Conservation (phyloP, 2,797 vertebrate genomes). For the Sebastes itinus region DNA sequence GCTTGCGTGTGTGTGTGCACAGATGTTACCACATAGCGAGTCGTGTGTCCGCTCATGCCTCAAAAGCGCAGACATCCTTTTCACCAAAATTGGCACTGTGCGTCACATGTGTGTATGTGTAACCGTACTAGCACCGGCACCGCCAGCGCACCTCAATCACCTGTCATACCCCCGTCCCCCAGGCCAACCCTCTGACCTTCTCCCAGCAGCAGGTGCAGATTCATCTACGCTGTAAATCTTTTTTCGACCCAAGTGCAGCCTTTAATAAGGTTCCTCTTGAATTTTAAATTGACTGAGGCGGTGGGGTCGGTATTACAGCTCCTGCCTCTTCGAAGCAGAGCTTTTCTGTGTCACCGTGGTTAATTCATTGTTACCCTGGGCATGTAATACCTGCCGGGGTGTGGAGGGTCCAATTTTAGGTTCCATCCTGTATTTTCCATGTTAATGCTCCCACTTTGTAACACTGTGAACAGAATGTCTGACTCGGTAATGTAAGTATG, state of each 20-base stretch:
- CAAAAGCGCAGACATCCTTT: not conserved
- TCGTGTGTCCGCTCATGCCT: not conserved
- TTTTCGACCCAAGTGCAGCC: slow-evolving; percentile 4
- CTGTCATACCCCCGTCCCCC: slow-evolving; percentile 15
- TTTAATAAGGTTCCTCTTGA: slow-evolving; percentile 62
- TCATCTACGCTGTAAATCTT: slow-evolving; percentile 35
- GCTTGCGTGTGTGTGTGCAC: not conserved
- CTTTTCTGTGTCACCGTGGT: slow-evolving; percentile 28
- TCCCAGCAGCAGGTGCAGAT: slow-evolving; percentile 23
- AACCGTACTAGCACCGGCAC: not conserved
- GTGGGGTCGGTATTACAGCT: slow-evolving; percentile 10
- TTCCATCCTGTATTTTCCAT: slow-evolving; percentile 26
- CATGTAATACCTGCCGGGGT: slow-evolving; percentile 29
- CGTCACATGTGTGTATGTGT: not conserved
- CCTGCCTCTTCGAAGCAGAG: slow-evolving; percentile 20
- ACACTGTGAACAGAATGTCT: not conserved
- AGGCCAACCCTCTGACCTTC: slow-evolving; percentile 33
- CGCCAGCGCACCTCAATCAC: not conserved
- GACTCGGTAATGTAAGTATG: not conserved
- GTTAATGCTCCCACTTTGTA: slow-evolving; percentile 1
- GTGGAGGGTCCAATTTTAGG: slow-evolving; percentile 25
- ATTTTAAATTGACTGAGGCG: slow-evolving; percentile 52
- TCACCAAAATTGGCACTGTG: not conserved
- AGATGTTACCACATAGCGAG: not conserved
- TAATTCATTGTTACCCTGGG: slow-evolving; percentile 48